These are phyloP conservation scores for Diachrysia chrysitis DNA, from an alignment of 2,888 invertebrate species.

Conservation along the genomic window DNA sequence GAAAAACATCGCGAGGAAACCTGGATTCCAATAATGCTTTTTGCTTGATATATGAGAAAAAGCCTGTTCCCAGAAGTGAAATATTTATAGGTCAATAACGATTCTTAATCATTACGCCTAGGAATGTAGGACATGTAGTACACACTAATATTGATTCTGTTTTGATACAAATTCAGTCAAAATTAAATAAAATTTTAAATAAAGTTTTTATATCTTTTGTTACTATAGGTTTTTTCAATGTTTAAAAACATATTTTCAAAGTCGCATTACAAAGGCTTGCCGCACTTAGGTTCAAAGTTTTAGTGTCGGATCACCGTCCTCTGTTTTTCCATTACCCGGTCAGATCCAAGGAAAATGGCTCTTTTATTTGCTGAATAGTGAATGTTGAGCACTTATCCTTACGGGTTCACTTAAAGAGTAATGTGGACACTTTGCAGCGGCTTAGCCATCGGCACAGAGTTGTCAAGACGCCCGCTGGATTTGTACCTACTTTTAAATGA, in stretches of 20 bases:
- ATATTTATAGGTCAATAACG: too few relatives aligned
- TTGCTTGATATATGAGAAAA: too few relatives aligned
- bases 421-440: constrained; percentile 81
- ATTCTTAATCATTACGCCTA: too few relatives aligned
- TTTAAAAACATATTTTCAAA: neutral
- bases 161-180: too few relatives aligned
- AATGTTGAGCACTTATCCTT: constrained; percentile 82
- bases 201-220: too few relatives aligned
- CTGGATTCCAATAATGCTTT: too few relatives aligned
- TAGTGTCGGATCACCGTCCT: constrained; percentile 60
- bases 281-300: constrained; percentile 55
- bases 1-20: too few relatives aligned
- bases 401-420: constrained; percentile 81
- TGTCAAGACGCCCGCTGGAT: constrained; percentile 11
- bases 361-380: constrained; percentile 87
- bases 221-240: neutral
- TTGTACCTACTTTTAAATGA: constrained; percentile 44
- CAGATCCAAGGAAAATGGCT: constrained; percentile 81
- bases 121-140: too few relatives aligned
- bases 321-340: constrained; percentile 86
- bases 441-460: constrained; percentile 62
- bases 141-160: too few relatives aligned
- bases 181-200: too few relatives aligned
- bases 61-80: too few relatives aligned
- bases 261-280: neutral